Base-by-base conservation (phyloP, 1,140 invertebrate genomes). In the Spodoptera litura region DNA sequence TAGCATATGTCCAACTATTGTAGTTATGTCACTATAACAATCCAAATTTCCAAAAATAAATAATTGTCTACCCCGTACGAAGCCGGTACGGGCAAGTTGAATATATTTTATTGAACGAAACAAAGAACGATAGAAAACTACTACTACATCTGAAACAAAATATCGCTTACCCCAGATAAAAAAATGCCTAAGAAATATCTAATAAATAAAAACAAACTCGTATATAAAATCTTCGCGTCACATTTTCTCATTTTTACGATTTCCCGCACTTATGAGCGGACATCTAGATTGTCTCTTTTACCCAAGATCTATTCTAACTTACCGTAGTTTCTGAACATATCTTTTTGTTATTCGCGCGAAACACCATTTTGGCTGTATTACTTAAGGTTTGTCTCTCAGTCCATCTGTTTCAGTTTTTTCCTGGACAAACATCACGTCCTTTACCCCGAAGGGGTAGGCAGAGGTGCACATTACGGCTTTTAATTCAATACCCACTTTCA, bases 191-290 rank as follows among this genome's bases (percentile, higher is more conserved):
- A 6, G 20, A 3, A 13, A 49, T n/a, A 51, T 10, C 20, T 52
- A 58, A 9, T 52, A 25, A 44, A 74, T 52, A 59, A 44, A 4
- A 61, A 74, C 56, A 49, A 61, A 74, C 4, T 31, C 15, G 15
- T 59, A 25, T 31, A 44, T 27, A 20, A 70, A 51, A 72, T 58
- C 35, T 44, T 27, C 13, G 56, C 20, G 44, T 74, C 27, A 51
- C 61, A 59, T 74, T 59, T 61, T 74, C 58, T 61, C 12, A 51
- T 51, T 74, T 71, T 74, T 74, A 74, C 44, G 55, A 74, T 61
- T 49, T 61, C 11, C 56, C 56, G 35, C 11, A 71, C 52, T 74
- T 59, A 61, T 74, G 56, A 74, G 20, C 38, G 56, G 56, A 51
- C 56, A 31, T 53, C 66, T 70, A 61, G 35, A 74, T 74, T 74